Percentiles rank a stretch among this genome's conserved stretches.
Conservation (phyloP, 2,113 vertebrate genomes). For the Lepisosteus osseus region DNA sequence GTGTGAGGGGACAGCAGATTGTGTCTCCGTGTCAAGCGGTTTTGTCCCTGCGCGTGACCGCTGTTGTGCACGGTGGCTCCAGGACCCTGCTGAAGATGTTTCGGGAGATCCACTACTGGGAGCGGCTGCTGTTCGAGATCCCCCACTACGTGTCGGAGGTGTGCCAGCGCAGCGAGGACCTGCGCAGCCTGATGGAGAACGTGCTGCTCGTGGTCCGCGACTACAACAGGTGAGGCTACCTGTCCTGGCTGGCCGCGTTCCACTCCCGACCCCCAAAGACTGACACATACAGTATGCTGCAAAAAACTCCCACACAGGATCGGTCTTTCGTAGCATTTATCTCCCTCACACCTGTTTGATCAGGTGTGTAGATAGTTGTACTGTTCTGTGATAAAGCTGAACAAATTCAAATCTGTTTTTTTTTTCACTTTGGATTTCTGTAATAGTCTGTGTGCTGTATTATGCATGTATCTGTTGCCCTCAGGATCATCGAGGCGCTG, state of each 20-base stretch:
- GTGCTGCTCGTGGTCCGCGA: constrained; percentile 68
- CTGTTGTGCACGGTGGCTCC: not conserved
- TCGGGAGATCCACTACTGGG: constrained; percentile 79
- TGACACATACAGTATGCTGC: not conserved
- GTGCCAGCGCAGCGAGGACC: constrained; percentile 66
- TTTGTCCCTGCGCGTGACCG: not conserved
- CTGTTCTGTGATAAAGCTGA: too few relatives aligned
- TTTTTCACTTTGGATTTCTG: too few relatives aligned
- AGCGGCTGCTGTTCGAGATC: constrained; percentile 73
- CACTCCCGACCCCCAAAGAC: not conserved
- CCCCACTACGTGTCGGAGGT: constrained; percentile 67
- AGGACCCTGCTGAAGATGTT: constrained; percentile 73
- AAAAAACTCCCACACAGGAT: not conserved
- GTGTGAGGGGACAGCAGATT: constrained; percentile 3
- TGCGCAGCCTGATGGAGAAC: constrained; percentile 67
- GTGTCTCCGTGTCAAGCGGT: not conserved
- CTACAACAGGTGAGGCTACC: constrained; percentile 74
- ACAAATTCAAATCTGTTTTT: too few relatives aligned
- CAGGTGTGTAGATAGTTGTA: too few relatives aligned
- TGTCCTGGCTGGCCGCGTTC: not conserved
- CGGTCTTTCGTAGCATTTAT: constrained; percentile 9
- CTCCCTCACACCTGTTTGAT: constrained; percentile 3
- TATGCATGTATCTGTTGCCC: not conserved
- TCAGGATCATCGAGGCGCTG: constrained; percentile 72
- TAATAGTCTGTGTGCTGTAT: too few relatives aligned